Evolutionary conservation across 1,140 invertebrate species (phyloP), one percentile per base, ranked within the genome.

Genomic region (Heliconius hewitsoni): DNA sequence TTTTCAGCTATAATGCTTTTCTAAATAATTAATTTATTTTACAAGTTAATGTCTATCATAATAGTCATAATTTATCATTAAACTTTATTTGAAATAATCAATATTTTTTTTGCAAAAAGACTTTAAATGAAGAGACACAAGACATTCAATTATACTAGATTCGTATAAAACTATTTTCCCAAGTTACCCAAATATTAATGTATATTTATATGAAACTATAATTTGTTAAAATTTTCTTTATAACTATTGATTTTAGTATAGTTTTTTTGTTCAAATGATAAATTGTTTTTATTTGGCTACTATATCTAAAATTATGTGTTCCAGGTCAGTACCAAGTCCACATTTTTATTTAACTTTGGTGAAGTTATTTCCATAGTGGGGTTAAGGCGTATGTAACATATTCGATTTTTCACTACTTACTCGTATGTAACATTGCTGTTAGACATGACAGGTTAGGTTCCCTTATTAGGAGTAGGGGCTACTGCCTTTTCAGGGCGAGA

Each of bases 401-500:
- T 66, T 66, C 60, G 60, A 66, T 66, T 30, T 66, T 66, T 66
- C 60, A 27, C 0, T 57, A 57, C n/a, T 57, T 66, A 66, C 60
- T 66, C 23, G 11, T 30, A 66, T 16, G 23, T 66, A 66, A 66
- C 3, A 23, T 66, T 66, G 60, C 60, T 66, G 23, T 66, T 66
- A 66, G 60, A n/a, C 9, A 27, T 66, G 55, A 57, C 60, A 16
- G 60, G 60, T 66, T 66, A 66, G 60, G 86, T 89, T 89, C 89
- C 90, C 87, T 73, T 79, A 86, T 86, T 89, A 91, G 87, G 84
- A 85, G 78, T 91, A 90, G 87, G 79, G 84, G 88, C 87, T 91
- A 86, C 87, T 85, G 87, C 87, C 84, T 89, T 94, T 91, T 90
- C 91, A 93, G 91, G 90, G 86, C 87, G 93, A 94, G 93, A 93